Percentiles rank a stretch among this genome's conserved stretches.
Conservation (phyloP, 2,113 vertebrate species). For the Paralichthys olivaceus region DNA sequence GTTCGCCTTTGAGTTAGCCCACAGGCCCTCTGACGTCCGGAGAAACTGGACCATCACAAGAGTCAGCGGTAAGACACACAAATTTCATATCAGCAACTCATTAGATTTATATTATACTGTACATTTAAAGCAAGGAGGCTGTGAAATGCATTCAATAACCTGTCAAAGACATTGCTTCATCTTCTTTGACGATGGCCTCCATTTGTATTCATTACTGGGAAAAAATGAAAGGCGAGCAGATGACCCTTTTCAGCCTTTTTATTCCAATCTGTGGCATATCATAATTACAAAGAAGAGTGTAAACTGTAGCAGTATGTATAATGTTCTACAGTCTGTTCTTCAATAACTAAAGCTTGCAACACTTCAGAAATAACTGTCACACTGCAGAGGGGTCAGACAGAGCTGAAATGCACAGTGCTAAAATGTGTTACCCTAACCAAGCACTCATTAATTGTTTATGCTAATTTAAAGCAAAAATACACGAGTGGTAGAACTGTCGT, state of each 20-base stretch:
- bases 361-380: not conserved
- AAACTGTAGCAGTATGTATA: not conserved
- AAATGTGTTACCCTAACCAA: constrained; percentile 38
- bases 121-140: not conserved
- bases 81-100: not conserved
- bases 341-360: constrained; percentile 19
- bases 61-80: constrained; percentile 86
- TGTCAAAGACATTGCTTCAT: constrained; percentile 2
- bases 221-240: not conserved
- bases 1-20: constrained; percentile 93
- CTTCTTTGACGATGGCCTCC: not conserved
- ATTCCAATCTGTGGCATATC: not conserved
- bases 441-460: constrained; percentile 70
- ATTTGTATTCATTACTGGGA: constrained; percentile 1
- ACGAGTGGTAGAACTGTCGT: constrained; percentile 34
- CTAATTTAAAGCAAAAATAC: constrained; percentile 60
- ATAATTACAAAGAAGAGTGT: constrained; percentile 14
- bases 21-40: constrained; percentile 86
- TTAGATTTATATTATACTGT: not conserved
- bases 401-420: not conserved
- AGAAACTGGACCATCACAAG: constrained; percentile 97
- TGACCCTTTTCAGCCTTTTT: not conserved
- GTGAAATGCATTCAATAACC: constrained; percentile 10
- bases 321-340: constrained; percentile 13
- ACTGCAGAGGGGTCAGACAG: constrained; percentile 29